These are phyloP conservation scores for Borostomias antarcticus DNA, from an alignment of 2,797 vertebrate genomes.

Conservation along the genomic window DNA sequence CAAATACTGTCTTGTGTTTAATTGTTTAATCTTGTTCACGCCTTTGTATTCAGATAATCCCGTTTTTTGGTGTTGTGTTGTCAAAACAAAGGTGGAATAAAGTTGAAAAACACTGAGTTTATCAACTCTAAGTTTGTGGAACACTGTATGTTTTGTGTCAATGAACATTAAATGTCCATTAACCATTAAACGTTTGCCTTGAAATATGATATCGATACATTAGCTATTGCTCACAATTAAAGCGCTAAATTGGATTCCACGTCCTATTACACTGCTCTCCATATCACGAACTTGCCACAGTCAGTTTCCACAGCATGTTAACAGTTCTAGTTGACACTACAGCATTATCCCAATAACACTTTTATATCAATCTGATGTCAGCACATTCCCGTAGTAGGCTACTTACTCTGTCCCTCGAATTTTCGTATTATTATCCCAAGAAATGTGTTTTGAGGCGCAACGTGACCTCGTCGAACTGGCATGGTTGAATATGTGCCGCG, in stretches of 20 bases:
- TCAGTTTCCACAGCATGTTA: not conserved
- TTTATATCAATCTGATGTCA: not conserved
- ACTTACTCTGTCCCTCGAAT: slow-evolving; percentile 99
- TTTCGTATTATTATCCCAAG: slow-evolving; percentile 97
- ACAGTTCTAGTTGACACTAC: not conserved
- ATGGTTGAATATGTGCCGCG: slow-evolving; percentile 81
- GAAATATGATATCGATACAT: not conserved
- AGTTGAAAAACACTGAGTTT: not conserved
- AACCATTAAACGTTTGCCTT: not conserved
- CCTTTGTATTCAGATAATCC: not conserved
- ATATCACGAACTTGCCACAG: too few relatives aligned
- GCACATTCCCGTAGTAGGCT: slow-evolving; percentile 33
- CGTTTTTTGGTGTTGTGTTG: not conserved
- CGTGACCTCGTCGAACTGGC: slow-evolving; percentile 98
- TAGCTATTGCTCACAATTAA: too few relatives aligned
- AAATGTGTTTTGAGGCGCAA: slow-evolving; percentile 98
- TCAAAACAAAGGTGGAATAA: not conserved
- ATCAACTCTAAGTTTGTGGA: not conserved
- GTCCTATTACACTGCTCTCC: too few relatives aligned
- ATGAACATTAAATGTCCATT: not conserved
- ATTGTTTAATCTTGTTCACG: not conserved
- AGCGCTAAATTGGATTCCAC: too few relatives aligned
- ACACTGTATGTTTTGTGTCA: not conserved
- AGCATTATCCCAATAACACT: slow-evolving; percentile 2
- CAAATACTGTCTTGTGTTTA: not conserved